Evolutionary conservation across 2,797 vertebrate genomes (phyloP), one percentile per base, ranked within the genome.

Genomic region (Antrozous pallidus): DNA sequence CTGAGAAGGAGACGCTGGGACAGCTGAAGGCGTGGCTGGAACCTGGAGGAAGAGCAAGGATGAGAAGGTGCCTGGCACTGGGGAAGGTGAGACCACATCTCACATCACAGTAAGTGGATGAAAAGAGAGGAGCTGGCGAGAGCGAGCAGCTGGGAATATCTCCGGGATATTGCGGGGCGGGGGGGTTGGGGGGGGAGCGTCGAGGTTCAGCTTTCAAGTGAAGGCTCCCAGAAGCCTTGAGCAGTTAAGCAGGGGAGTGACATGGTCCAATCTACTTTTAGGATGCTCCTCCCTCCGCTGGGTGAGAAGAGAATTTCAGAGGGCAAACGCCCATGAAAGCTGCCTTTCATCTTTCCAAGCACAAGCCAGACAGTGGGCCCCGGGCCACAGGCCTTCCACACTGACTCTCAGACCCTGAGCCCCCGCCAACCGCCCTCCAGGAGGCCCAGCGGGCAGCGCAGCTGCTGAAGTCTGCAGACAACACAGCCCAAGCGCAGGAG

Each of bases 61-160:
- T 24, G 14, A 45, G 16, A 85, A 87, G 61, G 26, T 71, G 45
- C 33, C 1, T 9, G 61, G 8, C 22, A 38, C 0, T 10, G 13
- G 9, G 24, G 49, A 11, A 16, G 31, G n/a, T 1, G 26, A 20
- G 26, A 31, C 3, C 40, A 75, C 56, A 58, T 28, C 58, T 54
- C 24, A 18, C 0, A 1, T 22, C 22, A 12, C 0, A 5, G 31
- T 4, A 36, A 5, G 11, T 38, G 45, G 24, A 58, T 24, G 51
- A 16, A 22, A 1, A 4, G 2, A 58, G 71, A 8, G 1, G 10
- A 56, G n/a, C 12, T 0, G 47, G 82, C 38, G 70, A 58, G 13
- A 63, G 58, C 28, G 69, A 38, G 54, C 38, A 67, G n/a, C 47
- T 38, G 17, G 33, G 65, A n/a, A n/a, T n/a, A n/a, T n/a, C n/a